These are phyloP conservation scores for Hozukius guyotensis DNA, from an alignment of 2,797 vertebrate species.

Conservation along the genomic window DNA sequence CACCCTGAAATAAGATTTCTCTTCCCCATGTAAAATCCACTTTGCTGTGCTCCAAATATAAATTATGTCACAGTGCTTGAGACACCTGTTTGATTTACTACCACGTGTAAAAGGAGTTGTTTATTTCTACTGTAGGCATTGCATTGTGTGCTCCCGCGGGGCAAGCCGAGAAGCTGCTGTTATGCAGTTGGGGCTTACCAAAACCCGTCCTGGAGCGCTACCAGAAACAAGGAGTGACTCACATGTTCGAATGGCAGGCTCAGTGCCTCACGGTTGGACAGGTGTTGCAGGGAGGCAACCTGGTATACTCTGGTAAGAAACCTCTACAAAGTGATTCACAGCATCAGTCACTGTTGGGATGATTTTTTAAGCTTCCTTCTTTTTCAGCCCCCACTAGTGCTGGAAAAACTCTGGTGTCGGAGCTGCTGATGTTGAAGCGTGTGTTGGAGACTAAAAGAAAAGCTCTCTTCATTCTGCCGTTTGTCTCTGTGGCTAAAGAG, in stretches of 20 bases:
- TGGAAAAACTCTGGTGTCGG: conserved; percentile 96
- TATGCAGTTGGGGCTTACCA: conserved; percentile 95
- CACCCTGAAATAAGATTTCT: background rate
- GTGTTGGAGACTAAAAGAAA: conserved; percentile 94
- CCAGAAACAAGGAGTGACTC: conserved; percentile 87
- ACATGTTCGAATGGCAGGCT: conserved; percentile 98
- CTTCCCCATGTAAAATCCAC: background rate
- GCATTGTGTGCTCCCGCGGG: conserved; percentile 83
- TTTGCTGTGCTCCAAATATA: background rate
- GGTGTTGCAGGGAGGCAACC: conserved; percentile 92
- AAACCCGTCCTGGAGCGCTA: conserved; percentile 90
- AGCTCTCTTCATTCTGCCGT: conserved; percentile 95
- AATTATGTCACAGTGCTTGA: background rate
- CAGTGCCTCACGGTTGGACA: conserved; percentile 92
- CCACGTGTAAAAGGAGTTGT: background rate
- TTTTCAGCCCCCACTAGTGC: conserved; percentile 96
- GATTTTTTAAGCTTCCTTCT: background rate
- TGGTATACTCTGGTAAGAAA: conserved; percentile 94
- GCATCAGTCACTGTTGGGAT: background rate
- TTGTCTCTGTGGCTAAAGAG: conserved; percentile 97
- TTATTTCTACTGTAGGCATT: conserved; percentile 72
- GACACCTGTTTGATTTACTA: background rate
- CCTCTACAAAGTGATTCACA: background rate
- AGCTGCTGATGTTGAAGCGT: conserved; percentile 93
- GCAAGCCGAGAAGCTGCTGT: conserved; percentile 87